phyloP scores from a whole-genome alignment of 2,797 vertebrate genomes.

The Syncerus caffer region DNA sequence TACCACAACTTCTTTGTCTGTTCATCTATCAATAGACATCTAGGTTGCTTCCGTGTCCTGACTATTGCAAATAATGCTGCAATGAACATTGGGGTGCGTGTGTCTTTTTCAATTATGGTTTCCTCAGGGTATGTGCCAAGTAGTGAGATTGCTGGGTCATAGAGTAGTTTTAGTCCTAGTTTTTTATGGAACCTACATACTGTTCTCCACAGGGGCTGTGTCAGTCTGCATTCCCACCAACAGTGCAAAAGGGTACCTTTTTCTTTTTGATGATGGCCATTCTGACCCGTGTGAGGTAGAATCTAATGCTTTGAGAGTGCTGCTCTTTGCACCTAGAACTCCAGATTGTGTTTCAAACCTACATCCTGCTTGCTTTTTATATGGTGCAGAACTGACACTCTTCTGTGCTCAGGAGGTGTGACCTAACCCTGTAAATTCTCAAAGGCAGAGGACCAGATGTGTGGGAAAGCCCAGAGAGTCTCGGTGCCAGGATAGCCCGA shows the following conservation, averaged over 20 bases:
- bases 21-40: not conserved
- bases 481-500: fast-evolving
- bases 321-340: not conserved
- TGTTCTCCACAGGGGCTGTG: not conserved
- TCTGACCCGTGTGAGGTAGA: not conserved
- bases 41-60: not conserved
- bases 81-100: not conserved
- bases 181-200: not conserved
- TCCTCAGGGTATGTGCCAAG: not conserved
- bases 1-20: not conserved
- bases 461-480: not conserved
- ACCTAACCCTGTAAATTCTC: not conserved
- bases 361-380: not conserved
- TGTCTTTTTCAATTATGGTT: not conserved
- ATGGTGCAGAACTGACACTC: not conserved
- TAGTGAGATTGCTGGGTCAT: not conserved
- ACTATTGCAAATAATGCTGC: not conserved
- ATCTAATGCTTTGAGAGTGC: not conserved
- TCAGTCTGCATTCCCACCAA: not conserved
- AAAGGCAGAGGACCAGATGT: not conserved
- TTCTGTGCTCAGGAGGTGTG: not conserved
- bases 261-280: not conserved
- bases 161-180: not conserved
- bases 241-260: not conserved
- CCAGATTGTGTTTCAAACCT: not conserved